These are phyloP conservation scores for Aleiodes testaceus DNA, from an alignment of 2,888 invertebrate species.

Conservation along the genomic window DNA sequence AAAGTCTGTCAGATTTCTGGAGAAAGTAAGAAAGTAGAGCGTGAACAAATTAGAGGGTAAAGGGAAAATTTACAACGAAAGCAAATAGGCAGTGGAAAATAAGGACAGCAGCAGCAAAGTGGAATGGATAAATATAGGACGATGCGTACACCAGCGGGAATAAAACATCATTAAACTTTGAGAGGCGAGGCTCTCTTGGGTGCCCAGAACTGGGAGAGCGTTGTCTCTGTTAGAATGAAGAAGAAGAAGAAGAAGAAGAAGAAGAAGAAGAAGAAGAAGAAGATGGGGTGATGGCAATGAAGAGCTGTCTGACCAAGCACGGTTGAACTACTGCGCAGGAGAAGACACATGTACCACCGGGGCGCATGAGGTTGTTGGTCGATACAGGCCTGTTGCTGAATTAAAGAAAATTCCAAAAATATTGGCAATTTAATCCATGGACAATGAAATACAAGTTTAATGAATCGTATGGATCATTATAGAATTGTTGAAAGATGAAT, in stretches of 20 bases:
- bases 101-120: constrained; percentile 3
- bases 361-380: not conserved
- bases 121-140: not conserved
- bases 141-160: constrained; percentile 45
- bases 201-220: constrained; percentile 40
- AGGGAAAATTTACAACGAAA: constrained; percentile 35
- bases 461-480: no score
- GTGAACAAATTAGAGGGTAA: constrained; percentile 26
- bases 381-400: constrained; percentile 38
- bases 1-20: constrained; percentile 19
- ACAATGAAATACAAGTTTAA: no score
- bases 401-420: not conserved
- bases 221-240: constrained; percentile 17
- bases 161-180: constrained; percentile 55
- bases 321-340: constrained; percentile 31
- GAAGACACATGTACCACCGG: not conserved
- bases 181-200: constrained; percentile 51
- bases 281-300: not conserved
- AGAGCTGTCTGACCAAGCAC: constrained; percentile 16
- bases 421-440: no score
- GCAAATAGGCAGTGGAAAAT: constrained; percentile 2
- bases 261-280: not conserved
- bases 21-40: not conserved
- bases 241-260: not conserved
- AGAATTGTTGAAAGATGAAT: no score